Evolutionary conservation across 2,888 invertebrate genomes (phyloP), one percentile per base, ranked within the genome.

Genomic region (Xylocampa areola): DNA sequence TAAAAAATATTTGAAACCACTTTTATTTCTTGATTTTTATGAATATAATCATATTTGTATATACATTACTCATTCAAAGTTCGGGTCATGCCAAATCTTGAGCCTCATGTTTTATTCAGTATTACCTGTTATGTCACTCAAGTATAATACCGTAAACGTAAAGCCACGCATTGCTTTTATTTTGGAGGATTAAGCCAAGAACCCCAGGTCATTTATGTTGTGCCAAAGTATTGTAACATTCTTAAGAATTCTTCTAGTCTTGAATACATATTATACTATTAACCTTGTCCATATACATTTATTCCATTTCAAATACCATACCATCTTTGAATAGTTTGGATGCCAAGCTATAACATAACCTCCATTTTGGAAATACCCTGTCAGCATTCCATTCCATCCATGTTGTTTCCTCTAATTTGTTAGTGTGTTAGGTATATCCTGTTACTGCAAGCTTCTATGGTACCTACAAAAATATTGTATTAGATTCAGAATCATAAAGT

Each of bases 331-430:
- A 11, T 3, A 30, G 32, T 16, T 39, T 33, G 14, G 27, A 30
- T 17, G 11, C 21, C 40, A 21, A 59, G 6, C 21, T 4, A 43
- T 6, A 2, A 40, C 29, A 11, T 35, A 50, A 13, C 50, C 45
- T 50, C 65, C 50, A 62, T 50, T 68, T 68, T 66, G 65, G 69
- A 68, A 66, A 68, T 54, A 45, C 68, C 68, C 29, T 25, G 45
- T 13, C 25, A 43, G 33, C 51, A 67, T 19, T 44, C 8, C 51
- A 67, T 19, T 44, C 8, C n/a, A 21, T 10, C 4, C n/a, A 41
- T 58, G 0, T 29, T 27, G 19, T 68, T 53, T 68, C 48, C 44
- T 61, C 32, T 43, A 16, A 30, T 14, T 16, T 45, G n/a, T 4
- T 14, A 48, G 6, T 14, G 6, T 11, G 10, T 11, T 43, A n/a